phyloP scores from a whole-genome alignment of 2,888 invertebrate genomes.

The Apotomis betuletana region DNA sequence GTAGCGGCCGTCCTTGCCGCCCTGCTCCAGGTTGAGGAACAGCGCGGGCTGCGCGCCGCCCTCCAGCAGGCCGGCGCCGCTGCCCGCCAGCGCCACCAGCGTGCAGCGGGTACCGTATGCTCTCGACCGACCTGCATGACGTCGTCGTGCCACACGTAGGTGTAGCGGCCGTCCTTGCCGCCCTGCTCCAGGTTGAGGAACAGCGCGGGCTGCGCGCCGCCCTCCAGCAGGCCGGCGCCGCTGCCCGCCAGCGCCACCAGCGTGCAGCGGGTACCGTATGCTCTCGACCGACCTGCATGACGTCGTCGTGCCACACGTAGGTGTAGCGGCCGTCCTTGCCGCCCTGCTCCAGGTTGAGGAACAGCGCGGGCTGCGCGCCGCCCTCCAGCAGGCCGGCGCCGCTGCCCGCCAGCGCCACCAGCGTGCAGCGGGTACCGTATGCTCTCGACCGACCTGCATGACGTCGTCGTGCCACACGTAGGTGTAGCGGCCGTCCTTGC shows the following conservation, averaged over 20 bases:
- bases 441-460: slow-evolving; percentile 86
- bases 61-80: no score
- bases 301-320: no score
- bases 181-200: not conserved
- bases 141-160: no score
- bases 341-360: not conserved
- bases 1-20: no score
- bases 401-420: slow-evolving; percentile 48
- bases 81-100: no score
- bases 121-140: no score
- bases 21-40: not conserved
- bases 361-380: slow-evolving; percentile 76
- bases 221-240: slow-evolving; percentile 89
- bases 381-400: slow-evolving; percentile 90
- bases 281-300: no score
- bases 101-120: slow-evolving; percentile 71
- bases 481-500: slow-evolving; percentile 96
- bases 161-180: no score
- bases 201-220: slow-evolving; percentile 81
- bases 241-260: slow-evolving; percentile 80
- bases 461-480: slow-evolving; percentile 98
- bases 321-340: no score
- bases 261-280: slow-evolving; percentile 71
- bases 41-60: not conserved
- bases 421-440: no score